Evolutionary conservation across 2,797 vertebrate species (phyloP), one percentile per base, ranked within the genome.

Genomic region (Myotis vivesi): DNA sequence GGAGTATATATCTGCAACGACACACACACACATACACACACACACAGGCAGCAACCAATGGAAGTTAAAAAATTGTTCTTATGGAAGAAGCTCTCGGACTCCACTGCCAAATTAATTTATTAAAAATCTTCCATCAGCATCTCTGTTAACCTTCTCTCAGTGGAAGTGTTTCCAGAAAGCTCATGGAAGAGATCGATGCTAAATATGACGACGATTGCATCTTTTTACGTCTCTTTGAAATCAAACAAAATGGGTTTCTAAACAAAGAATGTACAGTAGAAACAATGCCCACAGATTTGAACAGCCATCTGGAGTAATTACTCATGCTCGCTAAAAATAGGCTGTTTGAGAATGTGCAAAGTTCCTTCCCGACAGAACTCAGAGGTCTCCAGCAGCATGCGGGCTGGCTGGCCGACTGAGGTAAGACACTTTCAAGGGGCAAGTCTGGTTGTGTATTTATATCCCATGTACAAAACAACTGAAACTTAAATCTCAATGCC

Each of bases 241-340:
- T 96, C 87, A 96, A 97, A 98, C 96, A 96, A 98, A 97, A 97
- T 96, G 96, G 94, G 94, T 95, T 96, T 97, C 97, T 97, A 97
- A 98, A 97, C 94, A 96, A 97, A 97, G 97, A 98, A 95, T 84
- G 91, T 98, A 98, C 97, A 98, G 97, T 97, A 97, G 93, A 97
- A 95, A 98, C 97, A 98, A 98, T 97, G 97, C 97, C 98, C 98
- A 92, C 97, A 97, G 97, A 98, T 97, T 98, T 97, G 97, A 98
- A 95, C 97, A 97, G 97, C 97, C 98, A 98, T 98, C 98, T 98
- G 98, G 96, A 98, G 93, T 96, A 97, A 98, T 98, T 98, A 98
- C 97, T 98, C 98, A 98, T 96, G 94, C 94, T 97, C 82, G 85
- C 97, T 98, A 98, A 98, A 98, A 98, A 98, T 98, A 98, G 96